Percentiles rank a stretch among this genome's conserved stretches.
Evolutionary conservation across 2,797 vertebrate species (phyloP).

Genomic region (Crenichthys baileyi): DNA sequence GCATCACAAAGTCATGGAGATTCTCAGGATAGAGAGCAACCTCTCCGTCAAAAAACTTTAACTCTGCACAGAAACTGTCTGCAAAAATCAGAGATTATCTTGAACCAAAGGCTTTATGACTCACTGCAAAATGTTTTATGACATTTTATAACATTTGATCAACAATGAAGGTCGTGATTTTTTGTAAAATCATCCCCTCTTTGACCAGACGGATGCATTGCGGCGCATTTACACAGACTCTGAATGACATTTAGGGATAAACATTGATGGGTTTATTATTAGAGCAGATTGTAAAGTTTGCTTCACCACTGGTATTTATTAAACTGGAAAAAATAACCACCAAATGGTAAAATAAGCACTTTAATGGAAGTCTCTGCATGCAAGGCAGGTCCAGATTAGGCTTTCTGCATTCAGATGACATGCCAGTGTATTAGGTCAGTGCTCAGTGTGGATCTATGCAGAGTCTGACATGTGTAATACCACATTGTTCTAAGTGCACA

Average conservation of each 20-base stretch:
- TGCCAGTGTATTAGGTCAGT: slow-evolving; percentile 56
- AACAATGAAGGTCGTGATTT: neutral
- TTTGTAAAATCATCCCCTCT: neutral
- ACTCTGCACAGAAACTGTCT: neutral
- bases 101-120: neutral
- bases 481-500: slow-evolving; percentile 73
- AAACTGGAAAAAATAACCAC: slow-evolving; percentile 14
- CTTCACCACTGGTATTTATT: slow-evolving; percentile 35
- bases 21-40: neutral
- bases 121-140: neutral
- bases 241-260: slow-evolving; percentile 36
- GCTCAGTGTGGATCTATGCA: slow-evolving; percentile 43
- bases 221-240: slow-evolving; percentile 29
- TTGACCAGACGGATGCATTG: slow-evolving; percentile 34
- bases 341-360: slow-evolving; percentile 40
- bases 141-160: neutral
- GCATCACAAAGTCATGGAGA: neutral
- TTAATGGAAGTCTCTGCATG: slow-evolving; percentile 41
- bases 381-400: slow-evolving; percentile 18
- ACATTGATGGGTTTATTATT: slow-evolving; percentile 20
- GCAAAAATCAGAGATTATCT: neutral
- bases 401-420: slow-evolving; percentile 42
- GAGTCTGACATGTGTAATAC: slow-evolving; percentile 55
- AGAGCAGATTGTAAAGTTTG: slow-evolving; percentile 44
- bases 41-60: too few species aligned